Base-by-base conservation (phyloP, 1,140 invertebrate genomes). In the Maniola jurtina region DNA sequence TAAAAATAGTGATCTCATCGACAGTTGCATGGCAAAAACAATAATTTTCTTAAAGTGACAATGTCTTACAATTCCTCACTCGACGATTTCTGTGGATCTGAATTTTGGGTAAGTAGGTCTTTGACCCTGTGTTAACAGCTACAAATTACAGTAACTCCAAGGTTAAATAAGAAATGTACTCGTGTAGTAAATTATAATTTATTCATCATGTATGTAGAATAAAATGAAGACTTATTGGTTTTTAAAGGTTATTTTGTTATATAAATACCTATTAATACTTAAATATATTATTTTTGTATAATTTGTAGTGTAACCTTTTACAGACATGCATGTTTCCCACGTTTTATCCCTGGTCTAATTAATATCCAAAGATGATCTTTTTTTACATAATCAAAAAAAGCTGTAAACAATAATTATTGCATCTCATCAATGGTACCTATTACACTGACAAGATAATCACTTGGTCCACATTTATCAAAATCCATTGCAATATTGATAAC, bases 81-180 rank as follows among this genome's bases (percentile, higher is more conserved):
- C 86, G 93, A 94, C 81, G 86, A 92, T 66, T 94, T 93, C 88
- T 94, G 94, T 77, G 93, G 93, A 71, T 92, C 93, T 57, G 81
- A 89, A 82, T 94, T 94, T 92, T 94, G 93, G 94, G 94, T 94
- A 91, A 93, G 93, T 91, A 75, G 75, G 76, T 77, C 63, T 80
- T 75, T 77, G 72, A 74, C 77, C 75, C 68, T 75, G 73, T 54
- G 42, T 57, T 69, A 56, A 64, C 61, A 57, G n/a, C 48, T 65
- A 36, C 45, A 63, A 45, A 45, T 45, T 54, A 62, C 35, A 14
- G 11, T 58, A 47, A 55, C 52, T 64, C 35, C 13, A 47, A 48
- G 47, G 15, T 54, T 59, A 33, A 34, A 34, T 11, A 3, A 9
- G 52, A 55, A 55, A 55, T 55, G 52, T 55, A 55, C 33, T 55